A percentile compares a stretch with the other conserved stretches of the same genome.
phyloP scores from a whole-genome alignment of 2,888 invertebrate genomes.

The Pomacea canaliculata region DNA sequence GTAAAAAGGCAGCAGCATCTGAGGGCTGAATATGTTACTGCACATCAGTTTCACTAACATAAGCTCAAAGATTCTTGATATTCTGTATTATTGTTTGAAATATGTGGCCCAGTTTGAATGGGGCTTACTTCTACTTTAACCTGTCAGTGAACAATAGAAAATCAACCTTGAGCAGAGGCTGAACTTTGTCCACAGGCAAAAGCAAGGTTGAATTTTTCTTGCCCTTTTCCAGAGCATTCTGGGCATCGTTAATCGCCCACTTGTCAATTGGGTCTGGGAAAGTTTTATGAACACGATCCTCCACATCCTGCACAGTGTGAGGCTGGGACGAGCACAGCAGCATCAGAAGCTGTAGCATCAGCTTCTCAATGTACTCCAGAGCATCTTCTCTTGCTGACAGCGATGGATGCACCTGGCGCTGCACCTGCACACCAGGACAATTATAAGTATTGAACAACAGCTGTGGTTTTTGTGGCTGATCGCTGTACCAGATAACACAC shows the following conservation, averaged over 20 bases:
- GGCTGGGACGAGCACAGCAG: slow-evolving; percentile 81
- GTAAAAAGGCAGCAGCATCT: too few relatives aligned
- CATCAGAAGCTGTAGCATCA: slow-evolving; percentile 87
- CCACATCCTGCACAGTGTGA: slow-evolving; percentile 79
- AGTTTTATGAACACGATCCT: slow-evolving; percentile 89
- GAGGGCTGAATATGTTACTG: too few relatives aligned
- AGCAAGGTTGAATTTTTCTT: slow-evolving; percentile 76
- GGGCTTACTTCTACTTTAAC: too few relatives aligned
- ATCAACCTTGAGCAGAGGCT: slow-evolving; percentile 80
- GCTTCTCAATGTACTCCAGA: slow-evolving; percentile 89
- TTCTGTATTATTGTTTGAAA: too few relatives aligned
- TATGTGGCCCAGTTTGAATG: too few relatives aligned
- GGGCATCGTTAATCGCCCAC: slow-evolving; percentile 92
- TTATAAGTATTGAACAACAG: neutral
- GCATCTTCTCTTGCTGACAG: slow-evolving; percentile 83
- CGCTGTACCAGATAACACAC: neutral
- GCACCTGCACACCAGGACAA: slow-evolving; percentile 76
- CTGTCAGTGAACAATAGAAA: too few relatives aligned
- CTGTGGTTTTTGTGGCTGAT: neutral
- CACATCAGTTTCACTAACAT: too few relatives aligned
- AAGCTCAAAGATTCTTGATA: too few relatives aligned
- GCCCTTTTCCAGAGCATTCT: slow-evolving; percentile 84
- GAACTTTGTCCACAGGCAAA: slow-evolving; percentile 90
- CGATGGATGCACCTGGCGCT: slow-evolving; percentile 76
- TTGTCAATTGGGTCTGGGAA: slow-evolving; percentile 96